Base-by-base conservation (phyloP, 1,140 invertebrate species). In the Muscidifurax raptorellus region DNA sequence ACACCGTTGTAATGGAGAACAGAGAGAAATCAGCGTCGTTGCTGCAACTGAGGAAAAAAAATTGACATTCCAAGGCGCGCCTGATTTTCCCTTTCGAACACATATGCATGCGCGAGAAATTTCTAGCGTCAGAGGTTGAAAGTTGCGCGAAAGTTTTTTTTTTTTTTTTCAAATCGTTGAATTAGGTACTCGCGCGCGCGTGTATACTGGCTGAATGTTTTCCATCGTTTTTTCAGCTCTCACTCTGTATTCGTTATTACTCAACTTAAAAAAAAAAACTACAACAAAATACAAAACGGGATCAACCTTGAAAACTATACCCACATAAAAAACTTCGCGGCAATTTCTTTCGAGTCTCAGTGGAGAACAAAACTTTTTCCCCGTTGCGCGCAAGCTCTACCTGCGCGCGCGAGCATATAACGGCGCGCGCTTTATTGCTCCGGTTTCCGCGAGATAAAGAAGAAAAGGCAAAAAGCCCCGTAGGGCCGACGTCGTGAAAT, bases 41-140 rank as follows among this genome's bases (percentile, higher is more conserved):
- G 47, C 6, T 10, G 10, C 12, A 18, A 0, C 10, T 25, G 28
- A 10, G 44, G 5, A 1, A 15, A 81, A 71, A 75, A 77, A 83
- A 77, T 77, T 47, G 7, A 22, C 52, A 83, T 67, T 59, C 59
- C 27, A 28, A 44, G 36, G 47, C n/a, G 32, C 47, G 27, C 27
- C 25, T 30, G 25, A 77, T 83, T 83, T 83, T 83, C 32, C 52
- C n/a, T 77, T 67, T 75, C 28, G 6, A 83, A 66, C 36, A 40
- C 36, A 40, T 10, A 18, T 27, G 32, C 32, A n/a, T 18, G 7
- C 32, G 0, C 28, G 36, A 44, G 59, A 77, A 64, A 69, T 77
- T 76, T 83, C 72, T 67, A 69, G 76, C 69, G 72, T 27, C 72
- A 77, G 76, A 83, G 81, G 59, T 83, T 40, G 74, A 82, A 76